A percentile compares a stretch with the other conserved stretches of the same genome.
phyloP scores from a whole-genome alignment of 2,113 vertebrate genomes.

The Pedionomus torquatus region DNA sequence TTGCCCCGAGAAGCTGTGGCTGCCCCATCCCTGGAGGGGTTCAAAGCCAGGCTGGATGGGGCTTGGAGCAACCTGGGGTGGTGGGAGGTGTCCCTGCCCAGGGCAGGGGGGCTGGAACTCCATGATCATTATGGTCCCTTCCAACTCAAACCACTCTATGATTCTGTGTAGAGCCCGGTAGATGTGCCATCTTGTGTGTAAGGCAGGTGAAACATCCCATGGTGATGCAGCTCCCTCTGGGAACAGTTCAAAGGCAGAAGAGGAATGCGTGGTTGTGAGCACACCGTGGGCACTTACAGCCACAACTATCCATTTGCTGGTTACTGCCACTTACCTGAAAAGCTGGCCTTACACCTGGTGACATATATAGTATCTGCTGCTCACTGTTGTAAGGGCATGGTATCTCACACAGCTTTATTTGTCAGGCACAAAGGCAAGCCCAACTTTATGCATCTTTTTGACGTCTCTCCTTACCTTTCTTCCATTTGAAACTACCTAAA shows the following conservation, averaged over 20 bases:
- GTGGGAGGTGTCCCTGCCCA: too few relatives aligned
- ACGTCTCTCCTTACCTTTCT: neutral
- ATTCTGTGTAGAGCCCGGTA: too few relatives aligned
- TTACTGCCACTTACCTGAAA: neutral
- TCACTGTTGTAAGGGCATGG: neutral
- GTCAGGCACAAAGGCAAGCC: neutral
- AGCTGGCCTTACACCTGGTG: neutral
- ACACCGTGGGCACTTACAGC: neutral
- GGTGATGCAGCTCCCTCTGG: neutral
- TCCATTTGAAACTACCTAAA: neutral
- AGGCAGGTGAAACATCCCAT: neutral
- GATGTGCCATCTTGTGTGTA: neutral
- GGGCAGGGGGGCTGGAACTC: too few relatives aligned
- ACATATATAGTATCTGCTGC: neutral
- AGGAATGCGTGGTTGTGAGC: neutral
- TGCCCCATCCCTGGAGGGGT: too few relatives aligned
- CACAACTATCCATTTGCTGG: neutral
- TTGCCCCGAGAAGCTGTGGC: too few relatives aligned
- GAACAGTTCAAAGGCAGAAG: neutral
- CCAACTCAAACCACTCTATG: too few relatives aligned
- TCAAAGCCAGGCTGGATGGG: too few relatives aligned
- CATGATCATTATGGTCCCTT: too few relatives aligned
- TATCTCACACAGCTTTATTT: neutral
- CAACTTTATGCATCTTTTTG: neutral
- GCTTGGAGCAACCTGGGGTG: too few relatives aligned